Base-by-base conservation (phyloP, 2,888 invertebrate species). In the Tholera decimalis region DNA sequence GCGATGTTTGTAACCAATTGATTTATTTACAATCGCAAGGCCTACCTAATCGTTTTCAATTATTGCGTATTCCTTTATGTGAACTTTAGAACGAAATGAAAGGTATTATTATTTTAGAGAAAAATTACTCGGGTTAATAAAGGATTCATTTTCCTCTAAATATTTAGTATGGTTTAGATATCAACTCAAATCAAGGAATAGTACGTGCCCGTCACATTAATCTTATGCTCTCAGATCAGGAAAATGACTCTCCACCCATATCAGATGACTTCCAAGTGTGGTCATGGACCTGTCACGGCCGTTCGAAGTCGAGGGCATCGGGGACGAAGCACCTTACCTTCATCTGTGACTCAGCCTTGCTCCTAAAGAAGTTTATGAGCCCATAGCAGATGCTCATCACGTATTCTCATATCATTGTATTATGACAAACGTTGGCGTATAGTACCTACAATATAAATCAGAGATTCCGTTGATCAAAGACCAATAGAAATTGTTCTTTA, bases 211-310 rank as follows among this genome's bases (percentile, higher is more conserved):
- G 13, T 37, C 37, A 49, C 44, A 64, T 66, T 58, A 63, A 56
- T 46, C 46, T 57, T 54, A 47, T 56, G 57, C 58, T 72, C 69
- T 72, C 61, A 53, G 69, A 85, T 80, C 85, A 88, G 88, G 86
- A 88, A 88, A 88, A 86, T 61, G 56, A 68, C 60, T 72, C 65
- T 39, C 33, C 44, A 46, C 71, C 81, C 76, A 84, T 83, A 80
- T 83, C 80, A 79, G 83, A 81, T 82, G 65, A 81, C 79, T 63
- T 77, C 71, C 79, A 76, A 70, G 75, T 77, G 77, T 82, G 82
- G 85, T 86, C 85, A 84, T 81, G 85, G 83, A 82, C 82, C 80
- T 84, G 85, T 89, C 90, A 90, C 62, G 91, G 90, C 56, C 89
- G 89, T 85, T 88, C 86, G 86, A 84, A 85, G 86, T 87, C 84